Conservation (phyloP, 2,797 vertebrate species). For the Myotis findleyi region DNA sequence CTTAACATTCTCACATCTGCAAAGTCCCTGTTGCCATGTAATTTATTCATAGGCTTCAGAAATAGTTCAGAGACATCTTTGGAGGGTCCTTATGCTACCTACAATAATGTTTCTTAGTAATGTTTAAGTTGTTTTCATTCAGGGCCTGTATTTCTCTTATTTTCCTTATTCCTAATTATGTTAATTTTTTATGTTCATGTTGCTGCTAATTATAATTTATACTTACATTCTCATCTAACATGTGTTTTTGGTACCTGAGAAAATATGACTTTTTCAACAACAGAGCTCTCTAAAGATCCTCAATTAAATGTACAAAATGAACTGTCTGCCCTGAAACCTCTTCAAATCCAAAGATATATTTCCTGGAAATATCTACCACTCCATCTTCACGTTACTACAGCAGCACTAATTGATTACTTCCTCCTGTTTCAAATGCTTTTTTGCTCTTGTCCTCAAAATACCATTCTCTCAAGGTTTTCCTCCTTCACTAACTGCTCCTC, state of each 20-base stretch:
- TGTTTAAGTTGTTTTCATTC: neutral
- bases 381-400: neutral
- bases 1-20: neutral
- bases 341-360: constrained; percentile 37
- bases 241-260: neutral
- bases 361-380: neutral
- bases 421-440: neutral
- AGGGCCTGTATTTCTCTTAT: neutral
- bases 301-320: constrained; percentile 7
- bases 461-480: neutral
- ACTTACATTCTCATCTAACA: neutral
- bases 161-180: neutral
- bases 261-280: neutral
- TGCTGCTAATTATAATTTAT: neutral
- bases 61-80: neutral
- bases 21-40: neutral
- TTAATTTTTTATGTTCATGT: neutral
- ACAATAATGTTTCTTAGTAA: neutral
- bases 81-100: neutral
- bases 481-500: neutral
- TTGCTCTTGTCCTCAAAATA: neutral
- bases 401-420: neutral
- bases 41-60: neutral
- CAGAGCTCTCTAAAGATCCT: neutral
- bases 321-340: neutral